Percentiles rank a stretch among this genome's conserved stretches.
Conservation (phyloP, 2,113 vertebrate species). For the Ardeotis arabs region DNA sequence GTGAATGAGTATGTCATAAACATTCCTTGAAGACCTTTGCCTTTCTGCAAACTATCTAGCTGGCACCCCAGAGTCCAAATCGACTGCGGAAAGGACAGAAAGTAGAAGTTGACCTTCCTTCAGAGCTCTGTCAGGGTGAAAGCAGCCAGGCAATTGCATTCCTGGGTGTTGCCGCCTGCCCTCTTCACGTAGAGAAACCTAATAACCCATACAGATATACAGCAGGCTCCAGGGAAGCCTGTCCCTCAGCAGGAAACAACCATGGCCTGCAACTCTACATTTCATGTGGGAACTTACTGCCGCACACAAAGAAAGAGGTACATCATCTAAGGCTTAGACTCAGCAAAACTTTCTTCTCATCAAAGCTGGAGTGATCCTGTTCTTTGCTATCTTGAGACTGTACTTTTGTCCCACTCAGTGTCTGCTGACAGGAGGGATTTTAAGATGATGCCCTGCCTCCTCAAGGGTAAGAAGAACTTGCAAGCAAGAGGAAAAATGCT, state of each 20-base stretch:
- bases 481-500: neutral
- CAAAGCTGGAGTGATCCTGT: neutral
- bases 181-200: neutral
- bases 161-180: neutral
- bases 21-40: neutral
- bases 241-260: neutral
- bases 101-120: neutral
- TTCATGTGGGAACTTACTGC: neutral
- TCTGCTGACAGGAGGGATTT: neutral
- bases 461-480: neutral
- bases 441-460: neutral
- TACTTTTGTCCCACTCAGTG: neutral
- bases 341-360: neutral
- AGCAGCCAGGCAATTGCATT: neutral
- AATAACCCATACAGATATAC: neutral
- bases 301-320: neutral
- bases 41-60: neutral
- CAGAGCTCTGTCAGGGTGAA: neutral
- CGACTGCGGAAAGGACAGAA: neutral
- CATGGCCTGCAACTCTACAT: fast-evolving
- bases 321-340: neutral
- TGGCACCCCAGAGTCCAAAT: neutral
- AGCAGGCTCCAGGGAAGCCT: neutral
- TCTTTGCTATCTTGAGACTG: neutral
- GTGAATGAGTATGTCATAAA: neutral